Base-by-base conservation (phyloP, 2,797 vertebrate species). In the Alca torda region DNA sequence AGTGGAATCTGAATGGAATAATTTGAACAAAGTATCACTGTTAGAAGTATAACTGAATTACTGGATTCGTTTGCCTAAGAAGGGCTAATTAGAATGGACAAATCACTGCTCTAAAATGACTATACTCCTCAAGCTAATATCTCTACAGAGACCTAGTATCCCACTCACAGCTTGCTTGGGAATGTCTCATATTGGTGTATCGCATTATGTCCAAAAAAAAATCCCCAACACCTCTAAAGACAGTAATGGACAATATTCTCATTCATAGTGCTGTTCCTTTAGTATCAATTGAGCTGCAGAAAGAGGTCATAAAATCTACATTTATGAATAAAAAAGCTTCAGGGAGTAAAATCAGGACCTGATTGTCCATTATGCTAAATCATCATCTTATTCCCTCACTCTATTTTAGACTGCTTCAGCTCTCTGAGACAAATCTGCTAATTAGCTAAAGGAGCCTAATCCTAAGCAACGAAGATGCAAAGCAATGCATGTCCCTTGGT, bases 31-130 rank as follows among this genome's bases (percentile, higher is more conserved):
- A 95, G n/a, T 79, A 69, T 92, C 75, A 64, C 45, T 93, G 64
- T 94, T 94, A 95, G 45, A 76, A 85, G 84, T 77, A 74, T 85
- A 94, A 93, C 60, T 70, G 84, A 89, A 89, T 92, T 93, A 85
- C 68, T 83, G 37, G 28, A 85, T 72, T 87, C n/a, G 10, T 97
- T 90, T 91, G 35, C 81, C 76, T 87, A 92, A 93, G 84, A 37
- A 89, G 56, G 68, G 60, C 51, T 96, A 96, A 95, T 92, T 92
- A 87, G 53, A 85, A 94, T 95, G 90, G 84, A 88, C 74, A 93
- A 93, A 93, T 93, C 68, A 70, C 78, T 70, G 26, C 35, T 87
- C 31, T 80, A 87, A 96, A 96, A 87, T 77, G 2, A 53, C 75
- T 89, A 11, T 69, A 74, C 56, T 92, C 18, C n/a, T 92, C 16